A percentile compares a stretch with the other conserved stretches of the same genome.
These are phyloP conservation scores for Tethea ocularis DNA, from an alignment of 2,888 invertebrate genomes.

Conservation along the genomic window DNA sequence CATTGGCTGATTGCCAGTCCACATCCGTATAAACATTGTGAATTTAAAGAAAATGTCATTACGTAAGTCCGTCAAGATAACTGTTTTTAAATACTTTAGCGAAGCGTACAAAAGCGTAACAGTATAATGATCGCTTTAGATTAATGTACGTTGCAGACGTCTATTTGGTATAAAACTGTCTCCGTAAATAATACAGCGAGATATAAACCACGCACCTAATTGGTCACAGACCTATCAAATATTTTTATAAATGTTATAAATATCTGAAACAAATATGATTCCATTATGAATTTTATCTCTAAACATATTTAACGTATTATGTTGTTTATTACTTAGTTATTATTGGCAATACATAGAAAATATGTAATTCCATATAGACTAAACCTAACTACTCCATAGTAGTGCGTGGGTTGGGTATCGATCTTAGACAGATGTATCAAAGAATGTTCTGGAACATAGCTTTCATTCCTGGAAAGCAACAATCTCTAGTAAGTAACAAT, in stretches of 20 bases:
- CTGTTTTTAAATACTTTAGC: slow-evolving; percentile 29
- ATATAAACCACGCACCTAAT: too few species aligned
- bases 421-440: slow-evolving; percentile 44
- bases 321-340: background rate
- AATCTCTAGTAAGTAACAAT: slow-evolving; percentile 58
- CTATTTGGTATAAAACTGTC: background rate
- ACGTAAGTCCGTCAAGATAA: slow-evolving; percentile 57
- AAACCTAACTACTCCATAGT: slow-evolving; percentile 7
- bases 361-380: background rate
- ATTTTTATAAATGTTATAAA: background rate
- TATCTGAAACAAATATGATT: background rate
- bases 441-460: slow-evolving; percentile 59
- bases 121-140: background rate
- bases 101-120: background rate
- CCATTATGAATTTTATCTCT: background rate
- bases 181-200: background rate
- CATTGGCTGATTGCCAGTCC: slow-evolving; percentile 74
- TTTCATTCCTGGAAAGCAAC: slow-evolving; percentile 68
- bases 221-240: background rate
- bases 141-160: background rate
- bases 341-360: background rate
- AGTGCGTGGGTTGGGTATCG: slow-evolving; percentile 24
- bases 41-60: slow-evolving; percentile 77
- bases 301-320: background rate
- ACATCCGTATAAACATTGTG: slow-evolving; percentile 75